A percentile compares a stretch with the other conserved stretches of the same genome.
These are phyloP conservation scores for Astreopora myriophthalma DNA, from an alignment of 64 coral and sea anemone species.

Conservation along the genomic window DNA sequence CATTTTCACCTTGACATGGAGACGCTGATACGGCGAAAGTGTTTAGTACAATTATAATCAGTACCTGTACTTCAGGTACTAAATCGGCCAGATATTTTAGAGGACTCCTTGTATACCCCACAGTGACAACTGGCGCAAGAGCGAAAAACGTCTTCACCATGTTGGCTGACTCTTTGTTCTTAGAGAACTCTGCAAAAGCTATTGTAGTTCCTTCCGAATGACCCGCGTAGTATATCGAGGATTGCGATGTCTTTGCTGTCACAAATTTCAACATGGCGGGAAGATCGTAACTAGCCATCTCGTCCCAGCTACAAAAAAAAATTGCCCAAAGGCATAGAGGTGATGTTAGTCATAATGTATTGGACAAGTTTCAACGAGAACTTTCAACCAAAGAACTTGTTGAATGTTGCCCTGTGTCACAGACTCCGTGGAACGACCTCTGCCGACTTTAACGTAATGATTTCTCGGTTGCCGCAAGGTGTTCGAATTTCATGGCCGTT, in stretches of 20 bases:
- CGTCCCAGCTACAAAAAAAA: slow-evolving; percentile 67
- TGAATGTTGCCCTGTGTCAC: too few species aligned
- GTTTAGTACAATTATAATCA: neutral
- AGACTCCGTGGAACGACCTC: too few species aligned
- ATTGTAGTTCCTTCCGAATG: slow-evolving; percentile 89
- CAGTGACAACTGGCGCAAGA: slow-evolving; percentile 71
- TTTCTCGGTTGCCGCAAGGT: too few species aligned
- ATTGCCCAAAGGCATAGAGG: neutral
- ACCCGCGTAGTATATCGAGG: slow-evolving; percentile 64
- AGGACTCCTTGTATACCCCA: slow-evolving; percentile 61
- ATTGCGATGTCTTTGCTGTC: slow-evolving; percentile 55
- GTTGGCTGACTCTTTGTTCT: slow-evolving; percentile 65
- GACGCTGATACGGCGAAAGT: neutral
- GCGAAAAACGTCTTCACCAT: slow-evolving; percentile 80
- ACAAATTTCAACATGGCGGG: slow-evolving; percentile 92
- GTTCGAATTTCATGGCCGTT: too few species aligned
- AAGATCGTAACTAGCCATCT: slow-evolving; percentile 89
- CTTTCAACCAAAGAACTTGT: too few species aligned
- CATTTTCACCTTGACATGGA: too few species aligned
- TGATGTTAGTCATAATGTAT: too few species aligned
- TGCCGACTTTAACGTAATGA: too few species aligned
- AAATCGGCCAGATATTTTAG: slow-evolving; percentile 62
- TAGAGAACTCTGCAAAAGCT: slow-evolving; percentile 72
- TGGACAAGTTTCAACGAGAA: too few species aligned
- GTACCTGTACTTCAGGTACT: slow-evolving; percentile 62